phyloP scores from a whole-genome alignment of 2,888 invertebrate genomes.

The Leptopilina myrica region DNA sequence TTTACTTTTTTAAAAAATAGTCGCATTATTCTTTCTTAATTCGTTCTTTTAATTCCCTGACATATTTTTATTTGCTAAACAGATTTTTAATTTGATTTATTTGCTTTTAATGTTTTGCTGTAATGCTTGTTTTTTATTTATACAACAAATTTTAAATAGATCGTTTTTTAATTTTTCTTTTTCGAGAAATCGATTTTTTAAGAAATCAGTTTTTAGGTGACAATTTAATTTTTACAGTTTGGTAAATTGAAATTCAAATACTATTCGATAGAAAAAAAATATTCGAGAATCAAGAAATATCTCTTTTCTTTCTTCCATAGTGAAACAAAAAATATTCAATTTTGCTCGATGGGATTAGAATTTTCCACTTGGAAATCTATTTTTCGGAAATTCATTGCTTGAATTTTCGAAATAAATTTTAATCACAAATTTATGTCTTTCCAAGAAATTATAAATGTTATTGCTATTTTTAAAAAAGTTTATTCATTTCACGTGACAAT shows the following conservation, averaged over 20 bases:
- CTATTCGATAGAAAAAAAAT: conserved; percentile 22
- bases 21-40: conserved; percentile 15
- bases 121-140: too few species aligned
- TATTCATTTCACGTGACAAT: conserved; percentile 9
- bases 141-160: background rate
- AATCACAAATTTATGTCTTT: conserved; percentile 7
- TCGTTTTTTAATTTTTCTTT: background rate
- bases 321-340: background rate
- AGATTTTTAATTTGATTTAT: background rate
- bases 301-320: conserved; percentile 37
- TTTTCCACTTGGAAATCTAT: conserved; percentile 10
- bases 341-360: conserved; percentile 19
- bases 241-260: background rate
- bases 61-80: background rate
- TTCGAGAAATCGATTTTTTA: background rate
- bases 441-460: conserved; percentile 19
- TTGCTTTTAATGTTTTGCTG: background rate
- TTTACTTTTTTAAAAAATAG: conserved; percentile 34
- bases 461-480: conserved; percentile 35
- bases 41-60: background rate
- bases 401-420: conserved; percentile 2
- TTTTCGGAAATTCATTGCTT: background rate
- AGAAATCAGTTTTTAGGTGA: background rate
- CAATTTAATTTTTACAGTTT: background rate
- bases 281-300: conserved; percentile 8